Evolutionary conservation across 2,888 invertebrate species (phyloP).

Genomic region (Idaea dimidiata): DNA sequence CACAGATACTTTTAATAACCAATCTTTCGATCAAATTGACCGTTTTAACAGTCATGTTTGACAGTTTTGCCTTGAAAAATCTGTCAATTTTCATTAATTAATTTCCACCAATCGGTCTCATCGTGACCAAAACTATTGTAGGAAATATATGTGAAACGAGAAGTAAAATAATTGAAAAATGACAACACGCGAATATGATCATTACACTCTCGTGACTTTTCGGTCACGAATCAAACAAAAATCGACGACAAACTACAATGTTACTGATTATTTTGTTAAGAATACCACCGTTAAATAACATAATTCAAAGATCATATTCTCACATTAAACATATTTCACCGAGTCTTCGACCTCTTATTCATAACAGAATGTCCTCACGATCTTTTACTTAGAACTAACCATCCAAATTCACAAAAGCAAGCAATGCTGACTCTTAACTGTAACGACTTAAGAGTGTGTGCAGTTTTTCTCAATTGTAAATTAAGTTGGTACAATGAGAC

Average conservation of each 20-base stretch:
- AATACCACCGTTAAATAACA: conserved; percentile 23
- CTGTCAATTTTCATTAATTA: too few relatives aligned
- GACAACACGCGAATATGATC: too few relatives aligned
- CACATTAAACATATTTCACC: conserved; percentile 38
- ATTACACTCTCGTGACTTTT: background rate
- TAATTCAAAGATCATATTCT: conserved; percentile 41
- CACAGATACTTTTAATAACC: too few relatives aligned
- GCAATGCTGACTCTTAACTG: conserved; percentile 11
- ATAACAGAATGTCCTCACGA: conserved; percentile 60
- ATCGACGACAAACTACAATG: conserved; percentile 8
- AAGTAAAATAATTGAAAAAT: too few relatives aligned
- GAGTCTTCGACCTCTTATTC: conserved; percentile 65
- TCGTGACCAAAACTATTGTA: too few relatives aligned
- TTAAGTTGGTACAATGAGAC: conserved; percentile 33
- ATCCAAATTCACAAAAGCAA: conserved; percentile 7
- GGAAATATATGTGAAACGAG: too few relatives aligned
- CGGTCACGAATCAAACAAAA: background rate
- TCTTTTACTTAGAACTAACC: conserved; percentile 22
- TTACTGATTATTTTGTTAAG: conserved; percentile 19
- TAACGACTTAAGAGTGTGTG: background rate
- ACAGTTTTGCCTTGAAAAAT: too few relatives aligned
- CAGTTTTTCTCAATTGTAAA: background rate
- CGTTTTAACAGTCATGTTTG: too few relatives aligned
- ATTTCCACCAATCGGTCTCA: too few relatives aligned
- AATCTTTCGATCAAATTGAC: too few relatives aligned